Conservation (phyloP, 2,113 vertebrate species). For the Saimiri boliviensis region DNA sequence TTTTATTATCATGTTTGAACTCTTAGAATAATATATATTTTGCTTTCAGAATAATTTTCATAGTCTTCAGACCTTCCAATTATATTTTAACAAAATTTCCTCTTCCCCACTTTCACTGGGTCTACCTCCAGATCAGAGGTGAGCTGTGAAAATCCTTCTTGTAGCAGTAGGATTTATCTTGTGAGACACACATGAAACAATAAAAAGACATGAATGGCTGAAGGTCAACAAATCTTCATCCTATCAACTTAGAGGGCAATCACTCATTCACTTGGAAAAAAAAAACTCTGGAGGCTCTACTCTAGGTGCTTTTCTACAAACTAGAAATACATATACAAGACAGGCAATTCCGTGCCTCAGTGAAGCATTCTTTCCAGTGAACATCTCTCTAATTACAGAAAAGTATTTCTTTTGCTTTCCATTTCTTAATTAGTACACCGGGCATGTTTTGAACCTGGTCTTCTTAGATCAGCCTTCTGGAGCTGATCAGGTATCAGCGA, state of each 20-base stretch:
- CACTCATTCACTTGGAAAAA: background rate
- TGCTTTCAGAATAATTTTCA: background rate
- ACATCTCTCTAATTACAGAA: background rate
- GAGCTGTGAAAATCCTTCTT: background rate
- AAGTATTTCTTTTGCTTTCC: background rate
- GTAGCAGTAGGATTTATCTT: background rate
- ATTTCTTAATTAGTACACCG: background rate
- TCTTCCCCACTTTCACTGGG: background rate
- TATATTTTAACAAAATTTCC: background rate
- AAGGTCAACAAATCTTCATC: background rate
- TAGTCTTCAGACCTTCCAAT: background rate
- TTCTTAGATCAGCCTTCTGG: background rate
- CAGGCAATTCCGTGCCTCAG: background rate
- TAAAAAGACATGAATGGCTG: background rate
- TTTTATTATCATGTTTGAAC: background rate
- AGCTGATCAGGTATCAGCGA: background rate
- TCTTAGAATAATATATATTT: background rate
- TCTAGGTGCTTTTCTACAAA: background rate
- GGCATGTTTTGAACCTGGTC: background rate
- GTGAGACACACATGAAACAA: background rate
- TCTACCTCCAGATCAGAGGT: background rate
- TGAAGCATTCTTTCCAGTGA: background rate
- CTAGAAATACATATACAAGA: background rate
- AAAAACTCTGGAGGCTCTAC: background rate
- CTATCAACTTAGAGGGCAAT: background rate